A percentile compares a stretch with the other conserved stretches of the same genome.
Evolutionary conservation across 2,888 invertebrate genomes (phyloP).

Genomic region (Callinectes sapidus): DNA sequence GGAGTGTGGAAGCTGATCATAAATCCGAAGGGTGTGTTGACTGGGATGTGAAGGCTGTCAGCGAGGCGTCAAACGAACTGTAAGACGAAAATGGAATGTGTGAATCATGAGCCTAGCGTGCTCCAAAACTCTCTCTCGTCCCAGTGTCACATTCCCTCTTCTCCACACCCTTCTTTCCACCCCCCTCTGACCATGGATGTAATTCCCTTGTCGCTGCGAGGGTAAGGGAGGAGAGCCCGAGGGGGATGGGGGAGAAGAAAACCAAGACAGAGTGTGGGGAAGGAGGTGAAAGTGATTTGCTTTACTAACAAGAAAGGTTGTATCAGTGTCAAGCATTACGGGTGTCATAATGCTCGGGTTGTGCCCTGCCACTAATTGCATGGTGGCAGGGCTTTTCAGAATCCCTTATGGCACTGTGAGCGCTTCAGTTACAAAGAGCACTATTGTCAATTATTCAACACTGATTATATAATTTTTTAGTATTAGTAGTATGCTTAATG

Average conservation of each 20-base stretch:
- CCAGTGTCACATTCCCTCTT: not conserved
- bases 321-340: no score
- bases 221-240: not conserved
- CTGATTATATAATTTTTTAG: no score
- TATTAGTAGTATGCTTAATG: no score
- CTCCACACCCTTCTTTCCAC: no score
- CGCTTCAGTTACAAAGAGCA: no score
- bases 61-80: not conserved
- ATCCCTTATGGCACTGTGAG: no score
- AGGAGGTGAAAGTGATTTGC: not conserved
- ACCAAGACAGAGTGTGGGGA: not conserved
- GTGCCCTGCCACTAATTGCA: no score
- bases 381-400: no score
- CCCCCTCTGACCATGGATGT: not conserved
- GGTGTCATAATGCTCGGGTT: no score
- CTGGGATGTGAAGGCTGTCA: not conserved
- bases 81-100: constrained; percentile 1
- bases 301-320: no score
- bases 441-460: no score
- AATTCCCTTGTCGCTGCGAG: not conserved
- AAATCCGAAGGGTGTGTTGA: constrained; percentile 2
- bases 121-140: not conserved
- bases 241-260: no score
- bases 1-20: not conserved
- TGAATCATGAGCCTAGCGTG: not conserved